These are phyloP conservation scores for Noctua fimbriata DNA, from an alignment of 2,888 invertebrate species.

Conservation along the genomic window DNA sequence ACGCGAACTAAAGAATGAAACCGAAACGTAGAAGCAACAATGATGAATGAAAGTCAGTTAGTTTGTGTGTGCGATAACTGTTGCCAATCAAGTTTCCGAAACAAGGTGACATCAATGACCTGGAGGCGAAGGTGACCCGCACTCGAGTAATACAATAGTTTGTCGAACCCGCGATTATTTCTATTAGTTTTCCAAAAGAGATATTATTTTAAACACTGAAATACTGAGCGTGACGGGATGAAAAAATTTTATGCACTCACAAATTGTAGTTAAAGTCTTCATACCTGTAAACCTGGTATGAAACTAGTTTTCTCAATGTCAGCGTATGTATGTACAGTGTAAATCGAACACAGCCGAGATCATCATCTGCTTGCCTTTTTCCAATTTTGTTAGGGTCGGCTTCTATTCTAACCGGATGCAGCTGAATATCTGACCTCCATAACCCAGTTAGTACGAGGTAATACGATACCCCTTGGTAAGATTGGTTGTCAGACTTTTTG, in stretches of 20 bases:
- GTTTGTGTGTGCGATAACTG: conserved; percentile 81
- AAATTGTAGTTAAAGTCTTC: background rate
- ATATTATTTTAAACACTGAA: conserved; percentile 59
- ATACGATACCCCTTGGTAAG: no score
- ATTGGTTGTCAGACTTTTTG: no score
- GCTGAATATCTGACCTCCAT: no score
- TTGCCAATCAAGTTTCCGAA: conserved; percentile 86
- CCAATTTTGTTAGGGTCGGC: no score
- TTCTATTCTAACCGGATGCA: no score
- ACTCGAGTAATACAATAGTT: conserved; percentile 78
- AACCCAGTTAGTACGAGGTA: no score
- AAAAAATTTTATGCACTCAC: background rate
- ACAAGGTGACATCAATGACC: conserved; percentile 88
- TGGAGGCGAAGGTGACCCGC: conserved; percentile 88
- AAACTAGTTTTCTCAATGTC: conserved; percentile 69
- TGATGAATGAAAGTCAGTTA: conserved; percentile 81
- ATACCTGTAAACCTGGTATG: conserved; percentile 32
- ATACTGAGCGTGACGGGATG: conserved; percentile 14
- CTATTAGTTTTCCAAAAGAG: conserved; percentile 67
- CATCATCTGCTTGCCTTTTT: no score
- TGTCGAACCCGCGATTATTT: conserved; percentile 80
- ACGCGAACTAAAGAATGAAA: conserved; percentile 59
- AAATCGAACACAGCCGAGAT: conserved; percentile 69
- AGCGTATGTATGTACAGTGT: conserved; percentile 54
- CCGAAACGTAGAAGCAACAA: conserved; percentile 69